Evolutionary conservation across 2,888 invertebrate species (phyloP).

Genomic region (Diaprepes abbreviatus): DNA sequence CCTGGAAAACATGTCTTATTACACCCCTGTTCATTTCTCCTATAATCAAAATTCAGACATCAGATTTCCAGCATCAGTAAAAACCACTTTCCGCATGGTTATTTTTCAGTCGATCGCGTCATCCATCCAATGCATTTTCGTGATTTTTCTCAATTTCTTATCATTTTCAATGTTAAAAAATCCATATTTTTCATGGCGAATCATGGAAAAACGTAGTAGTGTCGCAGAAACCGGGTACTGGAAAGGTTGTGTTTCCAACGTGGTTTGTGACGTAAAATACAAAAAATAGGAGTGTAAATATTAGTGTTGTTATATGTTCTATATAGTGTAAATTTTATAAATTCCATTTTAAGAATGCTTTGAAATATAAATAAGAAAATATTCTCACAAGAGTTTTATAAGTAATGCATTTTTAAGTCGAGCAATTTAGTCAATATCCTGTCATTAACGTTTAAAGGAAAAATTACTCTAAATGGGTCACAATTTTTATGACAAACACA

Average conservation of each 20-base stretch:
- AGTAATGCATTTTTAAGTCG: too few species aligned
- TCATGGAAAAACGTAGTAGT: conserved; percentile 12
- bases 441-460: too few species aligned
- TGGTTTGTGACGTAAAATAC: not conserved
- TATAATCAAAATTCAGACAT: conserved; percentile 55
- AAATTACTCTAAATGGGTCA: too few species aligned
- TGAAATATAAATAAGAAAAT: too few species aligned
- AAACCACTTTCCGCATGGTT: conserved; percentile 45
- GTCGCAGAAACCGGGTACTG: conserved; percentile 1
- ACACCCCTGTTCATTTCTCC: conserved; percentile 45
- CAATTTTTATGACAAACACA: too few species aligned
- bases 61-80: conserved; percentile 53
- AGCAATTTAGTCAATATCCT: too few species aligned
- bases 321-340: not conserved
- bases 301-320: not conserved
- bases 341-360: too few species aligned
- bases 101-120: conserved; percentile 27
- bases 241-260: conserved; percentile 16
- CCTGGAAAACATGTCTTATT: conserved; percentile 41
- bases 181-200: conserved; percentile 29
- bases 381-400: too few species aligned
- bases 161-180: conserved; percentile 18
- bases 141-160: not conserved
- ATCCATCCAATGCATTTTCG: conserved; percentile 24
- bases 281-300: not conserved